A percentile compares a stretch with the other conserved stretches of the same genome.
These are phyloP conservation scores for Imbricaverruca yamaguchii DNA, from an alignment of 2,888 invertebrate genomes.

Conservation along the genomic window DNA sequence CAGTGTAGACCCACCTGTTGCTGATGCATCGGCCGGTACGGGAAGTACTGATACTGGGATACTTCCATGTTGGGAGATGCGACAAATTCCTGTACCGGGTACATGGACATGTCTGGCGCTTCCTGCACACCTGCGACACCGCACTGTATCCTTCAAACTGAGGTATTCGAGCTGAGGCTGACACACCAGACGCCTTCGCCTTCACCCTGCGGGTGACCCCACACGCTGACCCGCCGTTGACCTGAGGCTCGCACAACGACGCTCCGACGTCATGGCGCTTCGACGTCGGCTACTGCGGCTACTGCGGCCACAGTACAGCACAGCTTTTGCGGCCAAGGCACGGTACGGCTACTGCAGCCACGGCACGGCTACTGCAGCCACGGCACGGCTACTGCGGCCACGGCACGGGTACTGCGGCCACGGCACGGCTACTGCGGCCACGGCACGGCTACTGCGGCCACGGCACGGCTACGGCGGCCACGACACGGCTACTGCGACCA, in stretches of 20 bases:
- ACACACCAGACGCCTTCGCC: too few relatives aligned
- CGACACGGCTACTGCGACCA: background rate
- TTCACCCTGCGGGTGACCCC: too few relatives aligned
- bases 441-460: background rate
- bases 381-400: background rate
- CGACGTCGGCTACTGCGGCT: background rate
- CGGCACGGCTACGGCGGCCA: background rate
- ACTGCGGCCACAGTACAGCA: background rate
- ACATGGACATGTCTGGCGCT: background rate
- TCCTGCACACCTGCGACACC: background rate
- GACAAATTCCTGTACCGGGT: constrained; percentile 1
- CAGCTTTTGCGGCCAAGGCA: too few relatives aligned
- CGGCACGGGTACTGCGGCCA: background rate
- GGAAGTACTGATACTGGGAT: constrained; percentile 8
- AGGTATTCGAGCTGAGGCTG: too few relatives aligned
- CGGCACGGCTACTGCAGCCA: background rate
- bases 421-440: background rate
- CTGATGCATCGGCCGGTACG: background rate
- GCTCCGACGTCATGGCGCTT: too few relatives aligned
- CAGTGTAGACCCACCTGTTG: background rate
- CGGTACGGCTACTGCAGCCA: background rate
- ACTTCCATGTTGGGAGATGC: background rate
- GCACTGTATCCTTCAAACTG: too few relatives aligned
- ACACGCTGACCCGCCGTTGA: too few relatives aligned
- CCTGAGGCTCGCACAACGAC: too few relatives aligned